Evolutionary conservation across 2,113 vertebrate genomes (phyloP), one percentile per base, ranked within the genome.

Genomic region (Hydropotes inermis): DNA sequence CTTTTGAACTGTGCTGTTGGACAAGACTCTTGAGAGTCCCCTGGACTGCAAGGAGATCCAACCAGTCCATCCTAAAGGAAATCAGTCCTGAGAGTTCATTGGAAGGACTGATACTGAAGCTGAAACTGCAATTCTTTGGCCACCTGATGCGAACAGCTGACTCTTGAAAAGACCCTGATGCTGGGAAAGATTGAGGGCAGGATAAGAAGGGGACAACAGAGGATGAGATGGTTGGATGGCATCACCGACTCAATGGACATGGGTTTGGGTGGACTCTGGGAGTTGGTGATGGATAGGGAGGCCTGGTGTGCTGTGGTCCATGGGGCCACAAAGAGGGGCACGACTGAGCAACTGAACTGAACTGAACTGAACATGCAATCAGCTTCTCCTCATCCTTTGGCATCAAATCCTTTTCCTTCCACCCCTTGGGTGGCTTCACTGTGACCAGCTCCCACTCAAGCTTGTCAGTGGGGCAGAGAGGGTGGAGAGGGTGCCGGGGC

Each of bases 271-370:
- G 19, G 19, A 70, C 19, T 70, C 10, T 0, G 0, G 67, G n/a
- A 70, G 67, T 39, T 12, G 67, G 19, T 70, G 67, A 23, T 70
- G n/a, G 67, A 70, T 19, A 12, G 67, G 67, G n/a, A 70, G 10
- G 10, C n/a, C 19, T 70, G 10, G 19, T 0, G 1, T 39, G 67
- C 67, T 70, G n/a, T 0, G 0, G 67, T 23, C 10, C 67, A 39
- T 1, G 67, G n/a, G 67, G 67, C 10, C 2, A 1, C 67, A 39
- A n/a, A 64, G 67, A 70, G 67, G 0, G n/a, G 39, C n/a, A 70
- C 0, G 9, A 36, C n/a, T 70, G n/a, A 39, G 67, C 10, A 11
- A 70, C n/a, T 39, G 67, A 70, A 64, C 60, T 33, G 50, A 52
- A 52, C 50, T 52, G 30, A 64, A 74, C 5, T 74, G 36, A 74